Evolutionary conservation across 2,888 invertebrate species (phyloP).

Genomic region (Ornithoptera priamus): DNA sequence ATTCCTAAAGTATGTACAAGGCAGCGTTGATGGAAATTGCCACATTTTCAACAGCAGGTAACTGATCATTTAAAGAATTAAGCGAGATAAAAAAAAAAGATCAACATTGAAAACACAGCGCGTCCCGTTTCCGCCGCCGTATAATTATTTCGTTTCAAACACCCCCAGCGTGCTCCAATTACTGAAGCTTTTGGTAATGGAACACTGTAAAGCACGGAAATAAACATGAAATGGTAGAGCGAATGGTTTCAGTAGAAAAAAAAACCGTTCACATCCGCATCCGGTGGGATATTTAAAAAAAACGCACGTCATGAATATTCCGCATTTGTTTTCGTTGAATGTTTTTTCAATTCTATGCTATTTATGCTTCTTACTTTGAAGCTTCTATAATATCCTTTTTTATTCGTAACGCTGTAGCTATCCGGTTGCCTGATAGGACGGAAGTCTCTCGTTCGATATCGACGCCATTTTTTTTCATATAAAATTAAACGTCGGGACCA

Average conservation of each 20-base stretch:
- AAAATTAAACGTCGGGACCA: no score
- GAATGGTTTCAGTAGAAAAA: slow-evolving; percentile 9
- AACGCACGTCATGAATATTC: background rate
- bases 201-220: slow-evolving; percentile 22
- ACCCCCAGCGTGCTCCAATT: slow-evolving; percentile 23
- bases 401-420: no score
- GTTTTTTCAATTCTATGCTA: background rate
- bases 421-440: no score
- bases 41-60: background rate
- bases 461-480: no score
- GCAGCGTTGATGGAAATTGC: no score
- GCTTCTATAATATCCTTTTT: background rate
- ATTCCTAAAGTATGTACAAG: no score
- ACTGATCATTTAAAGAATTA: background rate
- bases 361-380: background rate
- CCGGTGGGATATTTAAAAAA: slow-evolving; percentile 3
- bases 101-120: slow-evolving; percentile 17
- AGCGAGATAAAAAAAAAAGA: background rate
- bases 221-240: slow-evolving; percentile 12
- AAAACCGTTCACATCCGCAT: slow-evolving; percentile 2
- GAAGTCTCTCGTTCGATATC: no score
- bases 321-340: background rate
- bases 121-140: slow-evolving; percentile 18
- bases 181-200: slow-evolving; percentile 26
- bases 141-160: slow-evolving; percentile 28